Conservation (phyloP, 2,888 invertebrate species). For the Acrocyrtus sp. region DNA sequence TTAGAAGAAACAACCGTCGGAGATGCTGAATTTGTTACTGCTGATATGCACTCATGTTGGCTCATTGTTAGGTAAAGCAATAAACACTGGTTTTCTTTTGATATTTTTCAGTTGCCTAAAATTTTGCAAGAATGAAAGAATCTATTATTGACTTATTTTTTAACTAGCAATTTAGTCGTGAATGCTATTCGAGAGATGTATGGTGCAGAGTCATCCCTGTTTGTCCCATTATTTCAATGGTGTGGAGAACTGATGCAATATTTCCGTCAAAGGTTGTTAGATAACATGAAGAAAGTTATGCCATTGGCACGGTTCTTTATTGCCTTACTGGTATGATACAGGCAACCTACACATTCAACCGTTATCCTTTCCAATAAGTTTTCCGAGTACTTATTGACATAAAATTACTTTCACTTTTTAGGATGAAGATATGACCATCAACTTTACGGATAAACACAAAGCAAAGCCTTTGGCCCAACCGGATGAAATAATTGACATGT, state of each 20-base stretch:
- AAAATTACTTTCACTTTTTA: not conserved
- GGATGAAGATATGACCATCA: slow-evolving; percentile 41
- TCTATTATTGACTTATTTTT: too few relatives aligned
- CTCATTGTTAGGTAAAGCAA: slow-evolving; percentile 22
- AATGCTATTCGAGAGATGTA: slow-evolving; percentile 31
- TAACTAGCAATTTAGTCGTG: slow-evolving; percentile 26
- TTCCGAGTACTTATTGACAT: not conserved
- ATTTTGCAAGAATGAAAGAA: too few relatives aligned
- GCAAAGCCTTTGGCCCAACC: slow-evolving; percentile 13
- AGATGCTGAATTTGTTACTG: slow-evolving; percentile 32
- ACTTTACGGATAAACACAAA: slow-evolving; percentile 26
- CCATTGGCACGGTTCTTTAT: slow-evolving; percentile 27
- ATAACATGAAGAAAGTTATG: slow-evolving; percentile 28
- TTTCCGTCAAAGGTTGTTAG: slow-evolving; percentile 27
- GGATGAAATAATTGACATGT: slow-evolving; percentile 16
- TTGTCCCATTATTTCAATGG: slow-evolving; percentile 39
- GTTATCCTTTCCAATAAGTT: not conserved
- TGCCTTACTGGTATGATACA: slow-evolving; percentile 25
- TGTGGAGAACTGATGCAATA: slow-evolving; percentile 43
- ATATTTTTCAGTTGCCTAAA: too few relatives aligned
- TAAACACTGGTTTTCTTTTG: too few relatives aligned
- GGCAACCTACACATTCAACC: too few relatives aligned
- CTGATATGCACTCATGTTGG: slow-evolving; percentile 36
- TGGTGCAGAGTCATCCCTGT: slow-evolving; percentile 24
- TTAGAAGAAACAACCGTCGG: slow-evolving; percentile 6